Evolutionary conservation across 2,797 vertebrate genomes (phyloP), one percentile per base, ranked within the genome.

Genomic region (Lepidocolaptes lacrymiger): DNA sequence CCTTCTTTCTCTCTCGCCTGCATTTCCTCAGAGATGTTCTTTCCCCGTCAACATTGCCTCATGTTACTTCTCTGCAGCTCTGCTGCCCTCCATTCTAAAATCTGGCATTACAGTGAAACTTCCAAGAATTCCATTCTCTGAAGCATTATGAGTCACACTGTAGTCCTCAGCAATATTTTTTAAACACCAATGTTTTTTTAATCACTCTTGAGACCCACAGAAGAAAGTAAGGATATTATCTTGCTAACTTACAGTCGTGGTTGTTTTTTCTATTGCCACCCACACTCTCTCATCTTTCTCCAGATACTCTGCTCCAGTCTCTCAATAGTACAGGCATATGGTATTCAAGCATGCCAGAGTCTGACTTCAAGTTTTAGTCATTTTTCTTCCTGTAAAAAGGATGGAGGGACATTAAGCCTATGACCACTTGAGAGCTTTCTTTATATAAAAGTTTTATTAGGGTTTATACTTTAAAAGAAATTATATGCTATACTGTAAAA

Each of bases 181-280:
- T 77, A 96, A 96, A 93, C 94, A 95, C 77, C 91, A 94, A 93
- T 96, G 94, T 96, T 97, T 97, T 97, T 96, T 96, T 95, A 96
- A 95, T 96, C 95, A 91, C 92, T 95, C 95, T 88, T 95, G 96
- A 97, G 96, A 97, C 94, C 95, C 93, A 95, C 95, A 96, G 94
- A 97, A 97, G 95, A 96, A 96, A 97, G 95, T 97, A 97, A 95
- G 95, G 89, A 95, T 96, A 97, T 95, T 97, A 96, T 97, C 96
- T 96, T 96, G 93, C 96, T 96, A 96, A 96, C 94, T 94, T 95
- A 91, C 88, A 96, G 94, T 93, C 91, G 30, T 88, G 93, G 95
- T 94, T 95, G 95, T 95, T 96, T 95, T 97, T 96, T 94, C 89
- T 95, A 89, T 94, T 95, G 95, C 95, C 97, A 97, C 94, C 95